Percentiles rank a stretch among this genome's conserved stretches.
Conservation (phyloP, 1,140 invertebrate species). For the Musca vetustissima region DNA sequence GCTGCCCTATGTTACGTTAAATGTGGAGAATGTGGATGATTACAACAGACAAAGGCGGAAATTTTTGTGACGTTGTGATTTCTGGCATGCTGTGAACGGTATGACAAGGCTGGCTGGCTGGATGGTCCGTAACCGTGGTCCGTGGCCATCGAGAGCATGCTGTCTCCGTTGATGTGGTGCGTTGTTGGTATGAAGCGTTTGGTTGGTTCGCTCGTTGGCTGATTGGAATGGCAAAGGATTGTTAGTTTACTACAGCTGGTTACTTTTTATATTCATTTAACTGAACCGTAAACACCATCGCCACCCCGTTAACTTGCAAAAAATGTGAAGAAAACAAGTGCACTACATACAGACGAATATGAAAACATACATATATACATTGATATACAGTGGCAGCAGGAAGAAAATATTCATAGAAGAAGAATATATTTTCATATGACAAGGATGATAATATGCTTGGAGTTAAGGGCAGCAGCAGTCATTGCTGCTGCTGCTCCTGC, state of each 20-base stretch:
- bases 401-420: not conserved
- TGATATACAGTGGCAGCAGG: not conserved
- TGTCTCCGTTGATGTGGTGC: too few relatives aligned
- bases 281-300: too few relatives aligned
- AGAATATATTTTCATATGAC: not conserved
- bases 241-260: not conserved
- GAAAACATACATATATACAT: not conserved
- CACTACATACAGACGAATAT: not conserved
- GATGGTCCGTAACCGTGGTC: not conserved
- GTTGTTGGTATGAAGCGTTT: not conserved
- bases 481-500: not conserved
- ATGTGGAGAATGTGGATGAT: constrained; percentile 11
- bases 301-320: not conserved
- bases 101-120: not conserved
- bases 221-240: constrained; percentile 1
- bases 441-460: constrained; percentile 16
- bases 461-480: constrained; percentile 9
- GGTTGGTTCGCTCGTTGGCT: not conserved
- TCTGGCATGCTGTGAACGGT: constrained; percentile 19
- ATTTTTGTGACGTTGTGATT: constrained; percentile 24
- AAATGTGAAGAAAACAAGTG: not conserved
- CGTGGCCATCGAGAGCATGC: not conserved
- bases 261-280: too few relatives aligned
- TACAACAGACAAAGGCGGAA: constrained; percentile 23
- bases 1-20: too few relatives aligned